Evolutionary conservation across 2,797 vertebrate species (phyloP).

Genomic region (Amniataba percoides): DNA sequence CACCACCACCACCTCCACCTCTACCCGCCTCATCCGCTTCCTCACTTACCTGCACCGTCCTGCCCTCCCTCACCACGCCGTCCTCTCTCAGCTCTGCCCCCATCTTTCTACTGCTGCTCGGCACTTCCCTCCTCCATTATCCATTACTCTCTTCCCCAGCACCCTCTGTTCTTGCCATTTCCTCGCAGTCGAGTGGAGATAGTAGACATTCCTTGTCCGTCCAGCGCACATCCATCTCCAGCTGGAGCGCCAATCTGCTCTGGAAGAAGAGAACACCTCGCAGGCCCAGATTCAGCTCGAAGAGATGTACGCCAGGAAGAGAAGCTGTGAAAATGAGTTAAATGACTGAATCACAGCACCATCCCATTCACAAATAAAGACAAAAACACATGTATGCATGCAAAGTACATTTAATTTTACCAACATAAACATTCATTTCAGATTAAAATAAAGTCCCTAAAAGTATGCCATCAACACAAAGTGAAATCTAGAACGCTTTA

Average conservation of each 20-base stretch:
- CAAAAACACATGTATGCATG: neutral
- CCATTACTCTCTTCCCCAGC: constrained; percentile 44
- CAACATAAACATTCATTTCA: neutral
- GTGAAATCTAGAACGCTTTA: neutral
- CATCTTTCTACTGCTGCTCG: constrained; percentile 30
- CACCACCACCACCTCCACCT: neutral
- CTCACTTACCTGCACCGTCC: constrained; percentile 37
- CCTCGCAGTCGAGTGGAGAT: constrained; percentile 40
- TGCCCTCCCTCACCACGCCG: constrained; percentile 19
- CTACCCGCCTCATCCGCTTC: neutral
- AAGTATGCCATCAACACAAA: neutral
- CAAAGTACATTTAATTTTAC: neutral
- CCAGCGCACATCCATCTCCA: constrained; percentile 47
- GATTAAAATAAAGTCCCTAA: neutral
- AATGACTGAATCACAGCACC: neutral
- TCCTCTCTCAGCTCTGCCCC: neutral
- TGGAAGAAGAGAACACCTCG: constrained; percentile 24
- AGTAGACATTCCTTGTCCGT: constrained; percentile 35
- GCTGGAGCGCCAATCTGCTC: constrained; percentile 27
- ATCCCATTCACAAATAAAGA: neutral
- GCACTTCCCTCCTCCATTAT: constrained; percentile 38
- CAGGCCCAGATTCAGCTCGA: neutral
- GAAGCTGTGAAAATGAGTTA: constrained; percentile 1
- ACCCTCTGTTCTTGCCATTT: constrained; percentile 27
- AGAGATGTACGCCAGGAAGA: constrained; percentile 15